A percentile compares a stretch with the other conserved stretches of the same genome.
Conservation (phyloP, 2,113 vertebrate species). For the Leucoraja erinaceus region DNA sequence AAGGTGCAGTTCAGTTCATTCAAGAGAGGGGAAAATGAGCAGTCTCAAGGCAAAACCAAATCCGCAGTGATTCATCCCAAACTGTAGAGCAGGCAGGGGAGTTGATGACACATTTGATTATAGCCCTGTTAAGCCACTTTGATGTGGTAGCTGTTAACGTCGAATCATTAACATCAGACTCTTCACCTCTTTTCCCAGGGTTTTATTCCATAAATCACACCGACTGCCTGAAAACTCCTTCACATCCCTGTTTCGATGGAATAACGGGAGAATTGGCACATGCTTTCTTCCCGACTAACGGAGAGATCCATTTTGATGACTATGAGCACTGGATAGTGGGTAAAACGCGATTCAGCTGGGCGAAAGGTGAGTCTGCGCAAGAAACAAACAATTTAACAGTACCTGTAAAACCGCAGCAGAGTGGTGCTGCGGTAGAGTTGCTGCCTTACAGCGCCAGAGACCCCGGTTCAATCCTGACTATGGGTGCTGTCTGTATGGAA, state of each 20-base stretch:
- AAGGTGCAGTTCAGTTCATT: not conserved
- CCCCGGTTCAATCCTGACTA: too few species aligned
- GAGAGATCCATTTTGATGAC: slow-evolving; percentile 95
- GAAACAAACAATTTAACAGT: too few species aligned
- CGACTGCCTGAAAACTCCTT: slow-evolving; percentile 76
- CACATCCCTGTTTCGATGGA: slow-evolving; percentile 94
- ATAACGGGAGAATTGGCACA: slow-evolving; percentile 91
- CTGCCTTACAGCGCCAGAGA: too few species aligned
- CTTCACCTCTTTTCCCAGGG: slow-evolving; percentile 56
- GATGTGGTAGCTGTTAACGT: not conserved
- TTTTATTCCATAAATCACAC: slow-evolving; percentile 93
- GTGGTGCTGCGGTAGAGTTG: too few species aligned
- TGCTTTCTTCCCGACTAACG: slow-evolving; percentile 84
- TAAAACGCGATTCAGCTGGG: slow-evolving; percentile 93
- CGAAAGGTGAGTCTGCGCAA: slow-evolving; percentile 61
- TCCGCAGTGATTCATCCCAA: not conserved
- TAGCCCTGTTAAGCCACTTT: not conserved
- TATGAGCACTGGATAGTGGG: slow-evolving; percentile 92
- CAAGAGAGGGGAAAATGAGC: not conserved
- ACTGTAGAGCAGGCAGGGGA: not conserved
- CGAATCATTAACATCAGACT: not conserved
- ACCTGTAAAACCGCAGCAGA: too few species aligned
- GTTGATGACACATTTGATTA: not conserved
- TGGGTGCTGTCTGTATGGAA: too few species aligned
- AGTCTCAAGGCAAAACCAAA: not conserved